These are phyloP conservation scores for Leuctra nigra DNA, from an alignment of 2,888 invertebrate genomes.

Conservation along the genomic window DNA sequence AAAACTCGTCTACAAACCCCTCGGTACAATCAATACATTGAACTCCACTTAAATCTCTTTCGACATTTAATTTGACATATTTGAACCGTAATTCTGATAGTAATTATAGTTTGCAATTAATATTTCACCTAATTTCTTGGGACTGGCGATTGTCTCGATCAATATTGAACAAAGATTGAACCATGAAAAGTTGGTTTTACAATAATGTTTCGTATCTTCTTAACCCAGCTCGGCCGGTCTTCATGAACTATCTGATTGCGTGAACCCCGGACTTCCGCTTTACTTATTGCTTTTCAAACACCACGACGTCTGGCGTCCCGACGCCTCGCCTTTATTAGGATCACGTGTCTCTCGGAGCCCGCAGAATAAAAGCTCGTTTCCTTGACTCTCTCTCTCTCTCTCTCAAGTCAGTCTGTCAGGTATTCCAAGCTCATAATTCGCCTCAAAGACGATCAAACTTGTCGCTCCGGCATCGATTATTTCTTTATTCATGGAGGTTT, in stretches of 20 bases:
- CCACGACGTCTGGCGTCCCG: background rate
- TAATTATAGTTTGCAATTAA: too few relatives aligned
- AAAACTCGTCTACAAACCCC: too few relatives aligned
- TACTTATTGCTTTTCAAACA: background rate
- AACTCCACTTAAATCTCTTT: too few relatives aligned
- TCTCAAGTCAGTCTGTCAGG: constrained; percentile 2
- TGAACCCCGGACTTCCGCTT: background rate
- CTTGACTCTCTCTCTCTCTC: constrained; percentile 3
- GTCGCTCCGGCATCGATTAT: constrained; percentile 2
- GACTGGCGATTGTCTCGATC: too few relatives aligned
- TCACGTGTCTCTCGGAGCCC: background rate
- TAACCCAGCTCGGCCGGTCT: too few relatives aligned
- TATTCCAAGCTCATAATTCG: background rate
- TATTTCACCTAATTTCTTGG: too few relatives aligned
- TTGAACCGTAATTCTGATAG: too few relatives aligned
- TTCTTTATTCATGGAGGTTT: background rate
- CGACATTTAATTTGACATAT: too few relatives aligned
- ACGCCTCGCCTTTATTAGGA: background rate
- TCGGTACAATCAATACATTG: too few relatives aligned
- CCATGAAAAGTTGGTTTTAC: background rate
- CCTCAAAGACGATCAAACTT: background rate
- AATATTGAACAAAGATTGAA: background rate
- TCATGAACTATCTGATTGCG: too few relatives aligned
- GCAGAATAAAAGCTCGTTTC: constrained; percentile 10
- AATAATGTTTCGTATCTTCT: background rate